Conservation (phyloP, 2,888 invertebrate species). For the Melinaea marsaeus region DNA sequence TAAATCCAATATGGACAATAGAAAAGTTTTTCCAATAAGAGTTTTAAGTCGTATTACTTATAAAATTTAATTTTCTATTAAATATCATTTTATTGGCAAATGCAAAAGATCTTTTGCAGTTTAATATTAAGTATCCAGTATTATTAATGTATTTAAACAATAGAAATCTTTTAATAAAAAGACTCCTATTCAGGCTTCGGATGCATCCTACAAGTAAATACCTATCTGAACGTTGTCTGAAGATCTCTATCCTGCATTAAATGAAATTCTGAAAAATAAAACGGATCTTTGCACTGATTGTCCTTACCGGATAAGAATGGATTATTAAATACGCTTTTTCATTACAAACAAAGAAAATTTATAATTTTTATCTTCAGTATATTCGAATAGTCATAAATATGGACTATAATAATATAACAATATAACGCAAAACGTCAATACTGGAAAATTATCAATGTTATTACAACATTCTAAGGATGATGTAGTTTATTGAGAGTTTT, state of each 20-base stretch:
- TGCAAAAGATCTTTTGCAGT: too few species aligned
- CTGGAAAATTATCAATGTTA: too few species aligned
- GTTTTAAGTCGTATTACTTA: too few species aligned
- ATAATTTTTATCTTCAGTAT: too few species aligned
- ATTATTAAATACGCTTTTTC: slow-evolving; percentile 18
- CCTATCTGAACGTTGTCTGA: slow-evolving; percentile 28
- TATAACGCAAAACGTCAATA: too few species aligned
- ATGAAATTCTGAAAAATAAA: slow-evolving; percentile 31
- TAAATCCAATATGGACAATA: not conserved
- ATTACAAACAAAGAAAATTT: not conserved
- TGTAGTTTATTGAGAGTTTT: too few species aligned
- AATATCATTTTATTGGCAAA: too few species aligned
- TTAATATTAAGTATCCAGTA: not conserved
- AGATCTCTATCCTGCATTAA: slow-evolving; percentile 30
- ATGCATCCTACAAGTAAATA: slow-evolving; percentile 29
- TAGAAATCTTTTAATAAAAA: not conserved
- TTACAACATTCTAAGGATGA: too few species aligned
- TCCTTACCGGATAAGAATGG: slow-evolving; percentile 14
- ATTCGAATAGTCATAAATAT: too few species aligned
- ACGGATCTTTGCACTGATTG: slow-evolving; percentile 23
- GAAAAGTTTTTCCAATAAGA: too few species aligned
- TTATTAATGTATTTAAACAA: not conserved
- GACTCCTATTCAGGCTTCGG: slow-evolving; percentile 12
- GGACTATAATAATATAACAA: too few species aligned
- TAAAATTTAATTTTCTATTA: too few species aligned